Conservation (phyloP, 2,888 invertebrate genomes). For the Watsonalla cultraria region DNA sequence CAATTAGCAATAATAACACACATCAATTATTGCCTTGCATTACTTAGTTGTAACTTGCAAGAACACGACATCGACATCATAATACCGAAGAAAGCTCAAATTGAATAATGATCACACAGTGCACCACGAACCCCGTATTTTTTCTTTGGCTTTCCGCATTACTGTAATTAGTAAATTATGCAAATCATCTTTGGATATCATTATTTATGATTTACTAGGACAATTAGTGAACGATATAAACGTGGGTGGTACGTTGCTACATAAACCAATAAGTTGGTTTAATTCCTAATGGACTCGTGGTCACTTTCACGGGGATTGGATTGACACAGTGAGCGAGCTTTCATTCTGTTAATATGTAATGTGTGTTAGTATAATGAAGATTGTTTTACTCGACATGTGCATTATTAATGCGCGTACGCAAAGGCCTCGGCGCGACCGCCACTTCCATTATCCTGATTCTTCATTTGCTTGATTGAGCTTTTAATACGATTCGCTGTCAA, state of each 20-base stretch:
- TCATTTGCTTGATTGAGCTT: conserved; percentile 79
- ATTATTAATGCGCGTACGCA: conserved; percentile 78
- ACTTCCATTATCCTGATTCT: conserved; percentile 76
- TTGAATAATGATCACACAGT: too few relatives aligned
- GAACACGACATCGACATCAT: conserved; percentile 27
- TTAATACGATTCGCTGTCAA: conserved; percentile 75
- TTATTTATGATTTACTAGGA: conserved; percentile 51
- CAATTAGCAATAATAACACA: conserved; percentile 52
- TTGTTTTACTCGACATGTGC: conserved; percentile 69
- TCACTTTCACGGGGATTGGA: conserved; percentile 36
- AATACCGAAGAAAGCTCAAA: neutral
- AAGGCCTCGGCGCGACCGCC: conserved; percentile 52
- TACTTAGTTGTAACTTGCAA: too few relatives aligned
- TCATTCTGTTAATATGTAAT: conserved; percentile 52
- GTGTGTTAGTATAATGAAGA: conserved; percentile 74
- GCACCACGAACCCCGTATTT: conserved; percentile 20
- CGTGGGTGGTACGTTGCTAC: conserved; percentile 20
- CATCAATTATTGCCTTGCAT: conserved; percentile 46
- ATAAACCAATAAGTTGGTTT: conserved; percentile 25
- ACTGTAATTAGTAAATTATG: conserved; percentile 59
- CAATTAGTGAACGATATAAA: conserved; percentile 7
- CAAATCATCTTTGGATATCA: conserved; percentile 61
- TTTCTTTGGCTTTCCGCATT: conserved; percentile 27
- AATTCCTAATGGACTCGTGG: conserved; percentile 45
- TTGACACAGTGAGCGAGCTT: conserved; percentile 32